phyloP scores from a whole-genome alignment of 1,140 invertebrate genomes.

The Scaptomyza montana region DNA sequence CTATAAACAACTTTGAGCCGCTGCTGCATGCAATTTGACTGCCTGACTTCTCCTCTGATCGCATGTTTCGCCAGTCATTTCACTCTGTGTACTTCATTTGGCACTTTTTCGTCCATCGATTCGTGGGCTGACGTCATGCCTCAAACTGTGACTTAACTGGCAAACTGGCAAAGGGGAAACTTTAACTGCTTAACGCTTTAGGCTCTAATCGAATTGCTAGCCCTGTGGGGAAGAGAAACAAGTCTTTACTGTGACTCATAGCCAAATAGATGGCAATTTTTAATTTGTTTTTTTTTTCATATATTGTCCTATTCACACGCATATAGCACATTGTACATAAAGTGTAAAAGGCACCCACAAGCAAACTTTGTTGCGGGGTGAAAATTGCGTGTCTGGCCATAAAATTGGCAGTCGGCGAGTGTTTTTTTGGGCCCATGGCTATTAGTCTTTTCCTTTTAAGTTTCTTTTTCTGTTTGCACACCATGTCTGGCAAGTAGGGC shows the following conservation, averaged over 20 bases:
- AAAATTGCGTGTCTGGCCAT: constrained; percentile 70
- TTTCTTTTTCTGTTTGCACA: too few relatives aligned
- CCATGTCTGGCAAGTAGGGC: too few relatives aligned
- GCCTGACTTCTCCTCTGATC: constrained; percentile 32
- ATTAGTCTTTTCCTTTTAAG: too few relatives aligned
- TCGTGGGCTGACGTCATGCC: constrained; percentile 47
- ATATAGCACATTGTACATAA: constrained; percentile 31
- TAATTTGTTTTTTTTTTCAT: constrained; percentile 49
- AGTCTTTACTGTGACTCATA: constrained; percentile 61
- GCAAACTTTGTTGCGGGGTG: constrained; percentile 29
- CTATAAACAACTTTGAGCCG: neutral
- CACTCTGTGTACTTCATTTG: constrained; percentile 46
- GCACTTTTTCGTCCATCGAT: constrained; percentile 39
- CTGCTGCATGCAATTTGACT: constrained; percentile 1
- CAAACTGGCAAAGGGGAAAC: constrained; percentile 20
- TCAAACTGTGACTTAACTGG: constrained; percentile 31
- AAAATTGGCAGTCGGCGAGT: too few relatives aligned
- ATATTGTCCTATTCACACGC: constrained; percentile 67
- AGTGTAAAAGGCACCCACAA: constrained; percentile 35
- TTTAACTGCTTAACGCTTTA: constrained; percentile 67
- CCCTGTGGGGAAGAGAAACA: neutral
- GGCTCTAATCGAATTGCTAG: constrained; percentile 57
- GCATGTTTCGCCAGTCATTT: constrained; percentile 52
- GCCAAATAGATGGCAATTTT: constrained; percentile 75
- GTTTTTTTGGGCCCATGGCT: too few relatives aligned